A percentile compares a stretch with the other conserved stretches of the same genome.
These are phyloP conservation scores for Drosophila varians DNA, from an alignment of 1,140 invertebrate genomes.

Conservation along the genomic window DNA sequence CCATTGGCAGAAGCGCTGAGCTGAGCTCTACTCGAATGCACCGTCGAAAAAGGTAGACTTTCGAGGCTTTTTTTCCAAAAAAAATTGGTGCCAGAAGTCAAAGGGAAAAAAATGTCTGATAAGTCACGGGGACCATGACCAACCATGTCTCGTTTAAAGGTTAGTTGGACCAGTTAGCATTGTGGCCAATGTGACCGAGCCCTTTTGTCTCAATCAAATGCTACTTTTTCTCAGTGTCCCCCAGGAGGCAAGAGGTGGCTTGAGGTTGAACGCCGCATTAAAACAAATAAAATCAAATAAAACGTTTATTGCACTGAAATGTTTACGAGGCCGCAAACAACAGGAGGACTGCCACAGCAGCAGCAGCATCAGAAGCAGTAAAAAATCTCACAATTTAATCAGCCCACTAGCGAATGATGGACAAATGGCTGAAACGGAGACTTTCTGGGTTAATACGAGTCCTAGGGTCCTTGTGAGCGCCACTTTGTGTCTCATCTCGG, in stretches of 20 bases:
- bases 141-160: no score
- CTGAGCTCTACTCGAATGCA: slow-evolving; percentile 1
- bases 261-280: slow-evolving; percentile 32
- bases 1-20: slow-evolving; percentile 21
- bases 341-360: no score
- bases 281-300: slow-evolving; percentile 64
- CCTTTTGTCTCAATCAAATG: not conserved
- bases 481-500: not conserved
- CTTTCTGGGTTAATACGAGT: slow-evolving; percentile 2
- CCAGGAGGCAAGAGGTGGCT: not conserved
- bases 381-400: slow-evolving; percentile 19
- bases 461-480: not conserved
- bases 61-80: not conserved
- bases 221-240: not conserved
- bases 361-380: no score
- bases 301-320: slow-evolving; percentile 40
- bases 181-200: no score
- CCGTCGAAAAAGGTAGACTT: not conserved
- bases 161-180: no score
- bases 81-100: not conserved
- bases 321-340: slow-evolving; percentile 15
- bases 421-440: not conserved
- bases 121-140: not conserved
- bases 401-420: slow-evolving; percentile 4
- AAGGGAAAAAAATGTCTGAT: not conserved